Conservation (phyloP, 2,113 vertebrate genomes). For the Pseudolaguvia tuberculata region DNA sequence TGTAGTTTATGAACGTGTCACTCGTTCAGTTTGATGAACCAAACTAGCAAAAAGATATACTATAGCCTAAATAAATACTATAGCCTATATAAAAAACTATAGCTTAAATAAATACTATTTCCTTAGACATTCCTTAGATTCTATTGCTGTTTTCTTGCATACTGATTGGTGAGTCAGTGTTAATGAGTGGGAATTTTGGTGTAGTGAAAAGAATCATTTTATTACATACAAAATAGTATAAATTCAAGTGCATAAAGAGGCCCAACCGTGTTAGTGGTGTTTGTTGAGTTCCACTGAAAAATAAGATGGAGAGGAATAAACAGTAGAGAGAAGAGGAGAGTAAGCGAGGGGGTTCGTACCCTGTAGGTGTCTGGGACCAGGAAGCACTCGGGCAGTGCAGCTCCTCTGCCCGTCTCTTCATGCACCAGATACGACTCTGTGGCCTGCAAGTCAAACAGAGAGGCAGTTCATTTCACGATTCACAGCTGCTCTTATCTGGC, state of each 20-base stretch:
- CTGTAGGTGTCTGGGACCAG: constrained; percentile 74
- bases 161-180: background rate
- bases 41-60: background rate
- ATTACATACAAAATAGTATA: background rate
- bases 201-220: no score
- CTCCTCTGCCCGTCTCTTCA: constrained; percentile 70
- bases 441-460: constrained; percentile 61
- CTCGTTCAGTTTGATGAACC: background rate
- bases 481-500: constrained; percentile 34
- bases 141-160: background rate
- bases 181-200: background rate
- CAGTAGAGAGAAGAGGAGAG: constrained; percentile 43
- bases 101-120: background rate
- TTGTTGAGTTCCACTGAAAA: constrained; percentile 39
- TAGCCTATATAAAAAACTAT: background rate
- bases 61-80: background rate
- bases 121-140: background rate
- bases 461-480: constrained; percentile 39
- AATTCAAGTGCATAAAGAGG: background rate
- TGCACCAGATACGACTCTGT: constrained; percentile 75
- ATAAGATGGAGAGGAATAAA: constrained; percentile 36
- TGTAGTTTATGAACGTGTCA: background rate
- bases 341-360: constrained; percentile 54
- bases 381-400: constrained; percentile 75
- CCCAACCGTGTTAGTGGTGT: background rate